Percentiles rank a stretch among this genome's conserved stretches.
phyloP scores from a whole-genome alignment of 2,797 vertebrate species.

The Dendrocincla tyrannina region DNA sequence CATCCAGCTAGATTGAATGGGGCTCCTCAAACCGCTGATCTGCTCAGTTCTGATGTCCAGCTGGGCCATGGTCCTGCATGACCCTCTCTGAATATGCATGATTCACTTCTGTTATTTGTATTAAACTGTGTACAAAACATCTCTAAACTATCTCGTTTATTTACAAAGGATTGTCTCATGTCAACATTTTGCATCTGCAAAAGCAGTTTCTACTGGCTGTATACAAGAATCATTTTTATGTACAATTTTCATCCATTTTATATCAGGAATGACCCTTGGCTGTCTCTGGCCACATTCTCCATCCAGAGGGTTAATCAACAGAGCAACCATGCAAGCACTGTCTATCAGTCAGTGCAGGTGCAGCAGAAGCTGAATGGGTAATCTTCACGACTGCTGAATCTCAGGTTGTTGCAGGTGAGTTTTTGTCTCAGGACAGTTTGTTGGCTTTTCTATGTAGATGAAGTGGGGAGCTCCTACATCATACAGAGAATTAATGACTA shows the following conservation, averaged over 20 bases:
- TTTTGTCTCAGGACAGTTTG: not conserved
- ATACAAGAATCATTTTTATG: not conserved
- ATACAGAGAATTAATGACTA: not conserved
- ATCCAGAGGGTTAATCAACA: not conserved
- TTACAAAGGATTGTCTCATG: not conserved
- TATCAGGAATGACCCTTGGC: not conserved
- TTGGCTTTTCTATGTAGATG: not conserved
- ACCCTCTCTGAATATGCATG: not conserved
- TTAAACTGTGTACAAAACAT: not conserved
- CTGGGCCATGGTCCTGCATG: fast-evolving
- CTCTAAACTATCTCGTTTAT: not conserved
- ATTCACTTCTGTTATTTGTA: not conserved
- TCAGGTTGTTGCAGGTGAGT: not conserved
- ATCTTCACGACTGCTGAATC: not conserved
- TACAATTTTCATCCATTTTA: not conserved
- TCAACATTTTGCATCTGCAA: not conserved
- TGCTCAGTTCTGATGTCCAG: not conserved
- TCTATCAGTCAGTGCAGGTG: fast-evolving
- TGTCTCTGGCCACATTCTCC: not conserved
- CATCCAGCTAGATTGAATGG: not conserved
- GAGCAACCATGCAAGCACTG: not conserved
- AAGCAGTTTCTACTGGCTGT: not conserved
- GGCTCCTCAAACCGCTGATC: fast-evolving
- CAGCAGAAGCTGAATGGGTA: not conserved
- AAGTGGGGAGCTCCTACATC: not conserved